Evolutionary conservation across 2,888 invertebrate genomes (phyloP), one percentile per base, ranked within the genome.

Genomic region (Dromius quadrimaculatus): DNA sequence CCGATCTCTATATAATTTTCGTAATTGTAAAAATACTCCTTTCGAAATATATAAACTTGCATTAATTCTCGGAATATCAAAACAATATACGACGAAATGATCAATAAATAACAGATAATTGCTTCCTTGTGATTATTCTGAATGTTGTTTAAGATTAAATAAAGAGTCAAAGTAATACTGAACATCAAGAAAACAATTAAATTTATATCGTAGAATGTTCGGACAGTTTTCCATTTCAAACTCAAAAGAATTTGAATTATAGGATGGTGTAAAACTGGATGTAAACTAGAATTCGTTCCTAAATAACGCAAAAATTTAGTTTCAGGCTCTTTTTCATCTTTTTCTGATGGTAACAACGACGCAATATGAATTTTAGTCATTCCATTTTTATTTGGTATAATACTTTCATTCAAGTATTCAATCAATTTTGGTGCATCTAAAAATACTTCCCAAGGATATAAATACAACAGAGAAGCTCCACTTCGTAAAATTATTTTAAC

Each of bases 1-100:
- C 68, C 68, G 9, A 68, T 43, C 59, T 68, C 68, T 22, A 59
- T 68, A 19, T 45, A 68, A 34, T 68, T 68, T 45, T 68, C 68
- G 5, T 59, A 59, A 32, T 59, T 59, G 2, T 28, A 50, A 59
- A 68, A 68, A 19, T 68, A 68, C 20, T 68, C 68, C 13, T 59
- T 45, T 1, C 68, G 59, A 59, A 59, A 68, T 8, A 68, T 68
- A 20, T 68, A 68, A 9, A 68, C 59, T 68, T 68, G 68, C 11
- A 68, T n/a, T 11, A 68, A 34, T 59, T 68, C 68, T 5, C 68
- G 43, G 0, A 32, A 28, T n/a, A 68, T 59, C 19, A 68, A 28
- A 34, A 57, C 32, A 8, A 59, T 32, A 45, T 68, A 68, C 4
- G 45, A 68, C 3, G 43, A 41, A 2, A 68, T 28, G n/a, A 68